Evolutionary conservation across 2,113 vertebrate species (phyloP).

Genomic region (Paratilapia polleni): DNA sequence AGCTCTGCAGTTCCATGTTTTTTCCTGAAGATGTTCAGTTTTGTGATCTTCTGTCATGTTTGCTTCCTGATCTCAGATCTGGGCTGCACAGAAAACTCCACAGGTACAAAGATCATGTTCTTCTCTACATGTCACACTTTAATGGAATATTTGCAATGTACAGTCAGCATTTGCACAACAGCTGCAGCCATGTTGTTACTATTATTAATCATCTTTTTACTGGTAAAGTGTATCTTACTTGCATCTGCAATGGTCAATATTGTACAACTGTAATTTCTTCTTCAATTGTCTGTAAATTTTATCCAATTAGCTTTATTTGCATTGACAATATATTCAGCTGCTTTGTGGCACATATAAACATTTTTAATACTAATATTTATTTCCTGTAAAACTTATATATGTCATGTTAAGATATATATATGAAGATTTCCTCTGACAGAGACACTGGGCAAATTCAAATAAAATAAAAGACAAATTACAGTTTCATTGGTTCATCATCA

Average conservation of each 20-base stretch:
- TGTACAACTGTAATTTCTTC: rapidly evolving
- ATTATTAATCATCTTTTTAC: too few relatives aligned
- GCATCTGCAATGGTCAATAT: too few relatives aligned
- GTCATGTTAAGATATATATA: too few relatives aligned
- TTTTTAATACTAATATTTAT: neutral
- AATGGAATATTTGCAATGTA: too few relatives aligned
- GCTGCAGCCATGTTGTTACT: too few relatives aligned
- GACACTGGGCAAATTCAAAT: too few relatives aligned
- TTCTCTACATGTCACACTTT: neutral
- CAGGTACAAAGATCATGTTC: conserved; percentile 23
- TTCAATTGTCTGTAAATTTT: too few relatives aligned
- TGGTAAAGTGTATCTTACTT: too few relatives aligned
- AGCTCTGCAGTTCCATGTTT: neutral
- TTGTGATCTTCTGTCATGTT: neutral
- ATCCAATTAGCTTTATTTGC: too few relatives aligned
- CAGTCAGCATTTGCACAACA: too few relatives aligned
- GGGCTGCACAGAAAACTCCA: conserved; percentile 19
- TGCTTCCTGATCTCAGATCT: conserved; percentile 24
- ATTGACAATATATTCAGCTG: too few relatives aligned
- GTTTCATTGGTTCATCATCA: neutral
- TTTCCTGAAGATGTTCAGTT: conserved; percentile 32
- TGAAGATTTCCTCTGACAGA: neutral
- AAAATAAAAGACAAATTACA: neutral
- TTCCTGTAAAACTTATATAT: too few relatives aligned
- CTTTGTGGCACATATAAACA: rapidly evolving